These are phyloP conservation scores for Microtus montanus DNA, from an alignment of 2,113 vertebrate genomes.

Conservation along the genomic window DNA sequence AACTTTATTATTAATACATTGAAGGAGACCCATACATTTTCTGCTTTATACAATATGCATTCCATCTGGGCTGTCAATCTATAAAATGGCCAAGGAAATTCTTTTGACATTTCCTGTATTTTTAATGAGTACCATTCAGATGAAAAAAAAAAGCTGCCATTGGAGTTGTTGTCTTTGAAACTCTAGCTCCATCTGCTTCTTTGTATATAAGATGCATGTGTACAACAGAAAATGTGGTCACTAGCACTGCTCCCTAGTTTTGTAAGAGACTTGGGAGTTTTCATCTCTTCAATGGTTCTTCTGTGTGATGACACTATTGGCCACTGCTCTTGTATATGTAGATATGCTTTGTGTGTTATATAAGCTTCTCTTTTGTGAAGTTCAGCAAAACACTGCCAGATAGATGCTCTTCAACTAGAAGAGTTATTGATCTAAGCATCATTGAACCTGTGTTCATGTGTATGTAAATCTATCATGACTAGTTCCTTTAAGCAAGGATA, in stretches of 20 bases:
- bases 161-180: not conserved
- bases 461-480: not conserved
- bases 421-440: not conserved
- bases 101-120: not conserved
- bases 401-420: not conserved
- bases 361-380: not conserved
- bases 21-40: not conserved
- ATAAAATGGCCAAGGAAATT: not conserved
- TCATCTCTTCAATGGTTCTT: not conserved
- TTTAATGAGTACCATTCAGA: not conserved
- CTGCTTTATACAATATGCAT: not conserved
- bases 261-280: not conserved
- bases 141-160: not conserved
- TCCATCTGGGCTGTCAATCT: not conserved
- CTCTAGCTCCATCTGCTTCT: not conserved
- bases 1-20: not conserved
- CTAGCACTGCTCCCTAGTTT: not conserved
- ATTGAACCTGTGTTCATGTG: not conserved
- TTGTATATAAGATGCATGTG: not conserved
- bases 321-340: not conserved
- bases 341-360: not conserved
- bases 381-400: not conserved
- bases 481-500: not conserved
- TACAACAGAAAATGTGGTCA: not conserved
- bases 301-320: not conserved